These are phyloP conservation scores for Sarotherodon lohbergeri DNA, from an alignment of 2,113 vertebrate genomes.

Conservation along the genomic window DNA sequence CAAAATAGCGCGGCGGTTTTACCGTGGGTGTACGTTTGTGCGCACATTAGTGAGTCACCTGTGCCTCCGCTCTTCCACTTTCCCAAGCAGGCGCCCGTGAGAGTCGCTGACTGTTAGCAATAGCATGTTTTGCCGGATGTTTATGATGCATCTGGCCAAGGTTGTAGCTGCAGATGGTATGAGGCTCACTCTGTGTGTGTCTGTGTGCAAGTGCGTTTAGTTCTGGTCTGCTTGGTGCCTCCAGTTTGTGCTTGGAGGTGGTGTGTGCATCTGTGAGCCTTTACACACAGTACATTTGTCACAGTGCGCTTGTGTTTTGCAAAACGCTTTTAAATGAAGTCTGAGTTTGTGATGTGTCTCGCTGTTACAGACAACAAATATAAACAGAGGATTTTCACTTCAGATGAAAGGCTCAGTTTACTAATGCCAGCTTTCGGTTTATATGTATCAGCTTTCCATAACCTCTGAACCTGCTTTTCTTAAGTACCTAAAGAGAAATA, in stretches of 20 bases:
- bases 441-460: neutral
- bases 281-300: neutral
- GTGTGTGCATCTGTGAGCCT: neutral
- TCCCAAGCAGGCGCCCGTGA: neutral
- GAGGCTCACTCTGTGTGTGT: neutral
- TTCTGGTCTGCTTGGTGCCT: neutral
- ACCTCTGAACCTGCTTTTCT: neutral
- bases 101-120: neutral
- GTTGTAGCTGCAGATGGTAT: conserved; percentile 16
- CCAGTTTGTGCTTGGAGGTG: neutral
- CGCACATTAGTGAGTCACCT: conserved; percentile 6
- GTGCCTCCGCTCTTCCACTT: neutral
- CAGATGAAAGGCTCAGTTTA: neutral
- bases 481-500: neutral
- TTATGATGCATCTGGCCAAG: conserved; percentile 27
- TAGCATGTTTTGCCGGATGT: neutral
- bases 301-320: neutral
- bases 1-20: neutral
- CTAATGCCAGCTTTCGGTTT: neutral
- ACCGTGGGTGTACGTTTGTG: neutral
- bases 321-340: conserved; percentile 1
- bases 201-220: neutral
- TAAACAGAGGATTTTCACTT: neutral
- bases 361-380: neutral
- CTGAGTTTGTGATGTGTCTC: neutral